Conservation (phyloP, 2,113 vertebrate genomes). For the Sterrhoptilus dennistouni region DNA sequence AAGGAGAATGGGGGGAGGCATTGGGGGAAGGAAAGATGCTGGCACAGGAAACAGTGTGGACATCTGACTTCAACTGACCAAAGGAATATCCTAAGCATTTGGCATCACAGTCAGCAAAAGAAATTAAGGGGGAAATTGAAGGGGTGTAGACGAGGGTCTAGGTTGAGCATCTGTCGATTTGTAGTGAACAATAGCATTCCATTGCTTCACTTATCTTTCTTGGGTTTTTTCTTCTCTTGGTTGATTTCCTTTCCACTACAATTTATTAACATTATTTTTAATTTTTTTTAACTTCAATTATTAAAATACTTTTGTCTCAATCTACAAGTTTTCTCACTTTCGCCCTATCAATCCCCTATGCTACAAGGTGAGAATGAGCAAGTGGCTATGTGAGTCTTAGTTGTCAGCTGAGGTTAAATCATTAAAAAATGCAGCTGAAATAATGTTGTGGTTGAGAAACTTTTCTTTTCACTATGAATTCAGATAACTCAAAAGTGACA, state of each 20-base stretch:
- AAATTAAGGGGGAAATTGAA: accelerated
- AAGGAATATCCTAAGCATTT: neutral
- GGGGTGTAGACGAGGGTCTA: accelerated
- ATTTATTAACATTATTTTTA: neutral
- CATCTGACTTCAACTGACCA: neutral
- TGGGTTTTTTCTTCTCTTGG: neutral
- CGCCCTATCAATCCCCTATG: accelerated
- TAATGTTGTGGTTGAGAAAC: neutral
- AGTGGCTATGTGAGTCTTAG: neutral
- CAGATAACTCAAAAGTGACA: neutral
- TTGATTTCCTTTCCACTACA: neutral
- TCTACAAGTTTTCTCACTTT: neutral
- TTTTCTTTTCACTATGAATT: neutral
- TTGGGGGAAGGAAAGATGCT: neutral
- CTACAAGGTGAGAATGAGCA: accelerated
- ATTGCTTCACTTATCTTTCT: neutral
- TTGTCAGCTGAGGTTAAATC: neutral
- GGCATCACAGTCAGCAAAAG: neutral
- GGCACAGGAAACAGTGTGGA: neutral
- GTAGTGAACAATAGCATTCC: neutral
- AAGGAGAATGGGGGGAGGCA: accelerated
- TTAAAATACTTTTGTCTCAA: neutral
- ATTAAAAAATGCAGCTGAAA: neutral
- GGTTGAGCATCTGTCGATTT: accelerated
- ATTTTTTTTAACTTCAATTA: neutral